These are phyloP conservation scores for Wiebesia pumilae DNA, from an alignment of 1,140 invertebrate species.

Conservation along the genomic window DNA sequence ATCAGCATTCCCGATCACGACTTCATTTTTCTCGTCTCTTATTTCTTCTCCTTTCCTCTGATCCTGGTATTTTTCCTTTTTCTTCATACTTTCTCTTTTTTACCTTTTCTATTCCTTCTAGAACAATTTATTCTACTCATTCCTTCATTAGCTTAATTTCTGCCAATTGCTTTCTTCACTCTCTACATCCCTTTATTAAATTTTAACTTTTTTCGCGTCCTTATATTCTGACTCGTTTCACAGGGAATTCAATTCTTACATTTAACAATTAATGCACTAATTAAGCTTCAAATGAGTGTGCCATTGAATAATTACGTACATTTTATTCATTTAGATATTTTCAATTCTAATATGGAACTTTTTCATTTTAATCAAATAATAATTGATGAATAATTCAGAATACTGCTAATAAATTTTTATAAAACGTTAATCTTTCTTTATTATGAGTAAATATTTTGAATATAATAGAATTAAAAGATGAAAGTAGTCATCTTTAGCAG, in stretches of 20 bases:
- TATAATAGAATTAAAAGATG: no score
- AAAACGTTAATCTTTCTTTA: no score
- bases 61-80: background rate
- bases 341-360: background rate
- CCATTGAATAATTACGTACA: background rate
- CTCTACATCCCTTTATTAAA: background rate
- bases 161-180: constrained; percentile 7
- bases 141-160: background rate
- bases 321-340: background rate
- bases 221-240: background rate
- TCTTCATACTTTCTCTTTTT: background rate
- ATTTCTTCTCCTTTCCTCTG: background rate
- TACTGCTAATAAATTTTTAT: no score
- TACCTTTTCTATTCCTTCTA: background rate
- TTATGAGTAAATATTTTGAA: no score
- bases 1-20: constrained; percentile 2
- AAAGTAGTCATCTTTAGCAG: no score
- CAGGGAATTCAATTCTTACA: background rate
- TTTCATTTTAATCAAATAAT: no score
- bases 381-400: no score
- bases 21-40: background rate
- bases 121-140: background rate
- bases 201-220: background rate
- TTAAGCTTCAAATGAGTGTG: background rate
- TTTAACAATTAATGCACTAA: background rate